Evolutionary conservation across 2,113 vertebrate species (phyloP), one percentile per base, ranked within the genome.

Genomic region (Thalassoma bifasciatum): DNA sequence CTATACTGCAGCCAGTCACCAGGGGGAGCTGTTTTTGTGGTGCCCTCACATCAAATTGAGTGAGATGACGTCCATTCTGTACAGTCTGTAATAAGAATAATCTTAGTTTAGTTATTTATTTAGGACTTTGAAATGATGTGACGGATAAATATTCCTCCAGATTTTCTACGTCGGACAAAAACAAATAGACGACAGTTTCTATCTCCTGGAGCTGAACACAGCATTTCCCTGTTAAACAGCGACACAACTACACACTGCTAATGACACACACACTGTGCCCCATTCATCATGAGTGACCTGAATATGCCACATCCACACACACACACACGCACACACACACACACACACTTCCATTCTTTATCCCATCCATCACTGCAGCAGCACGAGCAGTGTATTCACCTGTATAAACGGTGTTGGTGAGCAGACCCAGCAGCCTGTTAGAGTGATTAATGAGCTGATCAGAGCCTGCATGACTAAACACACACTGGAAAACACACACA

Each of bases 371-470:
- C 56, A 67, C 11, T 8, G 12, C 4, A 19, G 23, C 72, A 46
- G 21, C n/a, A n/a, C n/a, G 51, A 72, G 56, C 1, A 54, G 6
- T 60, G 46, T 37, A 10, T 66, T 46, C 22, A 44, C 26, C 36
- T 66, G 46, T 49, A 23, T 59, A 37, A 58, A 5, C 21, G 19
- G 10, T 38, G 57, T 64, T 49, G 51, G 65, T 36, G 24, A 64
- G 26, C 62, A 64, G 61, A 49, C 34, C 17, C 26, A 36, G 7
- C 36, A 54, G 10, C 50, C 51, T 42, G 51, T 52, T 49, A 44
- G 37, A 19, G 16, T 52, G 71, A 74, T 74, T 37, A 38, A 69
- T 63, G 64, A 73, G 22, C 63, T 34, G 38, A 38, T 46, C 8
- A 16, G 36, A 37, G 13, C 22, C 8, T 16, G 56, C 9, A 62